These are phyloP conservation scores for Enhydra lutris DNA, from an alignment of 2,113 vertebrate genomes.

Conservation along the genomic window DNA sequence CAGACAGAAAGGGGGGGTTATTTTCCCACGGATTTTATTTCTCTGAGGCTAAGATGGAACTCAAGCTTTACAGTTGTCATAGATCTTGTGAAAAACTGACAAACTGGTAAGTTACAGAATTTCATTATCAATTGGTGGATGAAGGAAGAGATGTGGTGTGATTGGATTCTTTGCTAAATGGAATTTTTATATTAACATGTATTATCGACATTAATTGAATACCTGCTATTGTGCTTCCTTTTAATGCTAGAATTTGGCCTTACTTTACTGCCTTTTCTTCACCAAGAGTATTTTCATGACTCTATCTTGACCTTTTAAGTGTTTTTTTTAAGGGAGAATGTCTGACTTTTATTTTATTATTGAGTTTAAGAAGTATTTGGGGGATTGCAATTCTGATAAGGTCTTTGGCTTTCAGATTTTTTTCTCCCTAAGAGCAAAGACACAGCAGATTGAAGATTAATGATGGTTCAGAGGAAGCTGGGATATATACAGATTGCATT, in stretches of 20 bases:
- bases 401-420: background rate
- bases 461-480: background rate
- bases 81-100: background rate
- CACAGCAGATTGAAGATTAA: background rate
- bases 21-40: constrained; percentile 19
- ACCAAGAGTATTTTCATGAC: background rate
- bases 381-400: background rate
- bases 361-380: constrained; percentile 9
- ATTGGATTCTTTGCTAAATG: background rate
- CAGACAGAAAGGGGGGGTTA: background rate
- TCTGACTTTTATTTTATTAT: background rate
- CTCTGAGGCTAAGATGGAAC: background rate
- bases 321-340: background rate
- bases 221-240: background rate
- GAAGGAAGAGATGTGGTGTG: background rate
- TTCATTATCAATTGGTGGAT: background rate
- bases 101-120: background rate
- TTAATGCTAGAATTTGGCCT: background rate
- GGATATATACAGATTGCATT: background rate
- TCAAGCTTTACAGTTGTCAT: background rate
- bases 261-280: background rate
- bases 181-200: background rate
- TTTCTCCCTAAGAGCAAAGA: background rate
- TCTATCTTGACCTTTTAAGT: background rate
- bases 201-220: background rate